Conservation (phyloP, 1,140 invertebrate species). For the Augochlora pura region DNA sequence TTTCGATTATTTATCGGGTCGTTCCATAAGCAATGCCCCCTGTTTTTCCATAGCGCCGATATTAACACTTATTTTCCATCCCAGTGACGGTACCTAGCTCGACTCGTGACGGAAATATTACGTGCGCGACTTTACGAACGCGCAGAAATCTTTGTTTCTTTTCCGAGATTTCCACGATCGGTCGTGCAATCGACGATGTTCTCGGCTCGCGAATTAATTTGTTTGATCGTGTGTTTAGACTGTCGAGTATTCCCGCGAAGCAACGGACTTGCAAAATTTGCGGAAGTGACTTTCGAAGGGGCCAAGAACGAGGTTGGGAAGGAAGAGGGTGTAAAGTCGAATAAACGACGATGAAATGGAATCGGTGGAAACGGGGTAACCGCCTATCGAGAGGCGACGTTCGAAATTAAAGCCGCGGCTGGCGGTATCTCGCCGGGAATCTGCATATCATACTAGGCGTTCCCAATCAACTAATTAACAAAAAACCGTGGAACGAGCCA, state of each 20-base stretch:
- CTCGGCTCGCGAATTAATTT: too few species aligned
- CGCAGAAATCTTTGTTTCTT: too few species aligned
- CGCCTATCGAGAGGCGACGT: slow-evolving; percentile 45
- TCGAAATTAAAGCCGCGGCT: slow-evolving; percentile 61
- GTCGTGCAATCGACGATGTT: too few species aligned
- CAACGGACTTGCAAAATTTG: neutral
- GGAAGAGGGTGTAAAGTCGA: neutral
- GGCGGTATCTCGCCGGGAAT: slow-evolving; percentile 67
- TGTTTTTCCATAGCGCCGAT: too few species aligned
- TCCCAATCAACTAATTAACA: slow-evolving; percentile 78
- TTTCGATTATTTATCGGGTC: neutral
- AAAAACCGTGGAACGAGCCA: slow-evolving; percentile 73
- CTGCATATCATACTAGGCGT: slow-evolving; percentile 77
- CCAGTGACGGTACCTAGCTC: too few species aligned
- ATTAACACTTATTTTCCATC: too few species aligned
- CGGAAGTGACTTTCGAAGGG: neutral
- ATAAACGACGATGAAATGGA: slow-evolving; percentile 48
- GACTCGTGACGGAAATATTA: too few species aligned
- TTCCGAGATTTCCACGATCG: too few species aligned
- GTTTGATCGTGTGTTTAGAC: too few species aligned
- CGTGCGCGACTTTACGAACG: too few species aligned
- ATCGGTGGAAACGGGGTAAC: slow-evolving; percentile 47
- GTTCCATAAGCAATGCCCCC: too few species aligned
- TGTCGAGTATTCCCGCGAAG: too few species aligned
- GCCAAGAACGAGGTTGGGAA: neutral